Evolutionary conservation across 1,140 invertebrate genomes (phyloP), one percentile per base, ranked within the genome.

Genomic region (Zophobas morio): DNA sequence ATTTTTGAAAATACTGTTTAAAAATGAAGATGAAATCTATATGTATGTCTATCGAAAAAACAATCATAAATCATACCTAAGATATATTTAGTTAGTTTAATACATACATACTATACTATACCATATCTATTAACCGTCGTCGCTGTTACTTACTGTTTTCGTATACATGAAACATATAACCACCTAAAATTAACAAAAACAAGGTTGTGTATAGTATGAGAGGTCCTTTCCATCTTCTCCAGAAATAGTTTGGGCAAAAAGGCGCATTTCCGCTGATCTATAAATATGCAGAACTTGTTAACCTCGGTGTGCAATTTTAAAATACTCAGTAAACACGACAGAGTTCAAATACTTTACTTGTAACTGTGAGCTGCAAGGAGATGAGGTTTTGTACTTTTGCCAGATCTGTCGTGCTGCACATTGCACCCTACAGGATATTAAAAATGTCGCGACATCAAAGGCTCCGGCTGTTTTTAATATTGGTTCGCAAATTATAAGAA

Each of bases 401-500:
- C 76, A 77, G 70, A 60, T 72, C 70, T 74, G 51, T 77, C 46
- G 37, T 47, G 53, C 35, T 40, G 76, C 76, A 46, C 76, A 77
- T 77, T 77, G 76, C 76, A 77, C 76, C 70, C 76, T 57, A 42
- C 40, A 77, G 66, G 70, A 74, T 77, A 77, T 77, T 77, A 77
- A 77, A 77, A 77, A 53, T 74, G 76, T 77, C 76, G 57, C 70
- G 53, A 74, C 70, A 73, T 77, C 76, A 77, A 77, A 77, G 76
- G 49, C 35, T 60, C 70, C 46, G 76, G 56, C 66, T 77, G 76
- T 77, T 77, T 77, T 77, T 74, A 77, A 74, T 77, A 77, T 77
- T 51, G 76, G 70, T 73, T 77, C 36, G 76, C 76, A 74, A 77
- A 77, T 77, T 77, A 70, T 71, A 73, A 66, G 70, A 74, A 77